Evolutionary conservation across 2,797 vertebrate genomes (phyloP).

Genomic region (Anguilla megastoma): DNA sequence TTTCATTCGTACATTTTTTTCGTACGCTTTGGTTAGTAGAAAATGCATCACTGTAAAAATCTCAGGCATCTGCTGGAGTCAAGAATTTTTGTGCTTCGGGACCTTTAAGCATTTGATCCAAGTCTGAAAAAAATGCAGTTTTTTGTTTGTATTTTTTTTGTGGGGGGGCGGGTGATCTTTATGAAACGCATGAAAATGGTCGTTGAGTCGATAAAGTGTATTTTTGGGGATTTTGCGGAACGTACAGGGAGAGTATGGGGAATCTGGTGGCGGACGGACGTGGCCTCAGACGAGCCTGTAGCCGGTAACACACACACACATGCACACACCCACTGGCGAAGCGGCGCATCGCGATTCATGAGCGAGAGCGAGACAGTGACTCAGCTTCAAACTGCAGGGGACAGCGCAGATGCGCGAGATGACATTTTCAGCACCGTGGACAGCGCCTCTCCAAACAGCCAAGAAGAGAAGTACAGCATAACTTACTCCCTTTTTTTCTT

Average conservation of each 20-base stretch:
- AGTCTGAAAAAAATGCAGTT: too few species aligned
- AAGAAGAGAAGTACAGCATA: not conserved
- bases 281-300: not conserved
- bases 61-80: too few species aligned
- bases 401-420: not conserved
- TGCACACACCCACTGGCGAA: not conserved
- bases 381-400: not conserved
- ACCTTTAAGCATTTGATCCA: too few species aligned
- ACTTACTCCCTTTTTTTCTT: not conserved
- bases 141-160: too few species aligned
- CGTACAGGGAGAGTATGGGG: not conserved
- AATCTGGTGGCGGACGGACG: too few species aligned
- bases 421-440: slow-evolving; percentile 33
- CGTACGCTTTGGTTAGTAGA: too few species aligned
- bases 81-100: too few species aligned
- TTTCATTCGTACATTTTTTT: too few species aligned
- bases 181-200: not conserved
- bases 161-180: too few species aligned
- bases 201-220: not conserved
- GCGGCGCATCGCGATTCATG: not conserved
- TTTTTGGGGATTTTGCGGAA: not conserved
- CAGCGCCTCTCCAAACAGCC: slow-evolving; percentile 5
- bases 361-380: not conserved
- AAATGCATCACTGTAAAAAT: too few species aligned
- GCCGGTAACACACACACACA: not conserved